Base-by-base conservation (phyloP, 2,113 vertebrate species). In the Megaleporinus macrocephalus region DNA sequence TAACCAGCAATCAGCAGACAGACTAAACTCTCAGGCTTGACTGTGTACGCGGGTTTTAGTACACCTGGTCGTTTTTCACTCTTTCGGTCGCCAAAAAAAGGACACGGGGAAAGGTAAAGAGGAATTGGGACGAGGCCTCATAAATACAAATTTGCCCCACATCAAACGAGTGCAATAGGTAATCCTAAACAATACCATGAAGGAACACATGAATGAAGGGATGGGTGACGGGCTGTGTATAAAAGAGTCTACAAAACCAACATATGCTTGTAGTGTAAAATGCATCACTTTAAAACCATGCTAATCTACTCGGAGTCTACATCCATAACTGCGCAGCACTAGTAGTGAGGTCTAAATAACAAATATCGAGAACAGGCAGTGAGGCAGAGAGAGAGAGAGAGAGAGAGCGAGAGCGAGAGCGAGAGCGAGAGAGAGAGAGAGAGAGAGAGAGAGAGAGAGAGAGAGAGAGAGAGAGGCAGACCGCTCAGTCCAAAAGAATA, bases 231-330 rank as follows among this genome's bases (percentile, higher is more conserved):
- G 26, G 20, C 1, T 30, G 79, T 66, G 33, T 82, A 75, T 82
- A 74, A 82, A 84, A 78, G n/a, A 82, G 75, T 79, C 70, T 75
- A 85, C 30, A 82, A 85, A 82, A 74, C 20, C 41, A 73, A 24
- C 59, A 55, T 55, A 78, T 5, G 36, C 66, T 44, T 14, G 65
- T 69, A 70, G 66, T 47, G 76, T 69, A 79, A 74, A 81, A 72
- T 4, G 71, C 76, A 14, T 47, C 73, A 51, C 24, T 61, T 61
- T 27, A 68, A 83, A 78, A 73, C 61, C 36, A 74, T 79, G 27
- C 81, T 65, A 18, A 26, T 62, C 57, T 61, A 36, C 0, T n/a
- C 24, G 14, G 62, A n/a, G 72, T 82, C 72, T 30, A 47, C 29
- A 29, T 70, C 29, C 26, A 41, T 29, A 65, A 47, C 70, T 27